Base-by-base conservation (phyloP, 1,140 invertebrate species). In the Chironomus tepperi region DNA sequence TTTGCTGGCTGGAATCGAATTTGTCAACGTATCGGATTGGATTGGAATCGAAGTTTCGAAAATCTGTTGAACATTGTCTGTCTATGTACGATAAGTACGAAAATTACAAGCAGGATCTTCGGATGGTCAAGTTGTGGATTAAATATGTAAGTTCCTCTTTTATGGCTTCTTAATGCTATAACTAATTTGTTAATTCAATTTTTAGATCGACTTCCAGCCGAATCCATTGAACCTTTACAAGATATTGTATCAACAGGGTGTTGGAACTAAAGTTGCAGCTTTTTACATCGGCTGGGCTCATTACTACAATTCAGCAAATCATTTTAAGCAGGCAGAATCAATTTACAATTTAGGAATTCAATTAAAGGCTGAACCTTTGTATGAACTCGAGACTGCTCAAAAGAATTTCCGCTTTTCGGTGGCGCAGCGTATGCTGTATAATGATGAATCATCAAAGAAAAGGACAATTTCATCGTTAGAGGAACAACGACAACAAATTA, bases 1-100 rank as follows among this genome's bases (percentile, higher is more conserved):
- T 95, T 72, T 87, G 89, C 57, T 97, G 94, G 94, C 88, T 94
- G 47, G 94, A 97, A 80, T 93, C 96, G 79, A 93, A 90, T 78
- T 93, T 87, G 5, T 34, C 24, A 34, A 2, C 24, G 83, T 92
- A 92, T 10, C 93, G 91, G 81, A 90, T 91, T 83, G 93, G 93
- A 34, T 89, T 90, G 77, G 92, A 95, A 79, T 89, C 89, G 19
- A 91, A 93, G 75, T 86, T 93, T 76, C 84, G 87, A 43, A 87
- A 87, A 77, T 83, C 95, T 42, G 84, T 97, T 9, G 90, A 94
- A 79, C 88, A 91, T 74, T 96, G 94, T 80, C 85, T 96, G 65
- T 84, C 86, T 19, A 84, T 87, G 76, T 96, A 94, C 84, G 93
- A 93, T 82, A 89, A 91, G 83, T 88, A 92, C 80, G 84, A 87